Evolutionary conservation across 64 coral and sea anemone species (phyloP).

Genomic region (Actinia equina): DNA sequence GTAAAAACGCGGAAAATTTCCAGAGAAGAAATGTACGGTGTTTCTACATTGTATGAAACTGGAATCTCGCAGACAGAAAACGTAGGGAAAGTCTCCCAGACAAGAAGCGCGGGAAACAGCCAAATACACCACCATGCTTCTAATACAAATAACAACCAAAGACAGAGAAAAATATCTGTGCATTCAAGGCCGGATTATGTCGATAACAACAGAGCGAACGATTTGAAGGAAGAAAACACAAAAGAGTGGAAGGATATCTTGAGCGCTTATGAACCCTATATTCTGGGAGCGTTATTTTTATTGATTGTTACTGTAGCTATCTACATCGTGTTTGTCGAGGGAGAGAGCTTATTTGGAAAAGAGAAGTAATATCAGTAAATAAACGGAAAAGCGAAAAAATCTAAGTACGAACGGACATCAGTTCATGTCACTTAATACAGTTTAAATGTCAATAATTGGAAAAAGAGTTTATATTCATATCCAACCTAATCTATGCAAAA

Average conservation of each 20-base stretch:
- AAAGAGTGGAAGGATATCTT: neutral
- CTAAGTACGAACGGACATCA: neutral
- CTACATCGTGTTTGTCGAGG: conserved; percentile 48
- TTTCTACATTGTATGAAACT: neutral
- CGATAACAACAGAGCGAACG: neutral
- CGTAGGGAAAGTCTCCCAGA: neutral
- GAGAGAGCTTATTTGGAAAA: conserved; percentile 51
- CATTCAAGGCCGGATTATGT: conserved; percentile 27
- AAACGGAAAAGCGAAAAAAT: neutral
- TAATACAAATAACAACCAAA: neutral
- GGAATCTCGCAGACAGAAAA: neutral
- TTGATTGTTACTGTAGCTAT: conserved; percentile 37
- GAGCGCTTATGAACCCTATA: conserved; percentile 16
- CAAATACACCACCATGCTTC: neutral
- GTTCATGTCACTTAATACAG: neutral
- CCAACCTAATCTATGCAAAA: neutral
- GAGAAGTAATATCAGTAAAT: neutral
- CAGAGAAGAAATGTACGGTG: conserved; percentile 23
- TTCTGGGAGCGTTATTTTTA: conserved; percentile 30
- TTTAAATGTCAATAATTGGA: neutral
- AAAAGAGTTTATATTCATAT: neutral
- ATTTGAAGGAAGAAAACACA: neutral
- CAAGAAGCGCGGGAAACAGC: neutral
- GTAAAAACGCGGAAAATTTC: conserved; percentile 31
- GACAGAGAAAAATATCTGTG: conserved; percentile 33